These are phyloP conservation scores for Callocephalon fimbriatum DNA, from an alignment of 2,113 vertebrate genomes.

Conservation along the genomic window DNA sequence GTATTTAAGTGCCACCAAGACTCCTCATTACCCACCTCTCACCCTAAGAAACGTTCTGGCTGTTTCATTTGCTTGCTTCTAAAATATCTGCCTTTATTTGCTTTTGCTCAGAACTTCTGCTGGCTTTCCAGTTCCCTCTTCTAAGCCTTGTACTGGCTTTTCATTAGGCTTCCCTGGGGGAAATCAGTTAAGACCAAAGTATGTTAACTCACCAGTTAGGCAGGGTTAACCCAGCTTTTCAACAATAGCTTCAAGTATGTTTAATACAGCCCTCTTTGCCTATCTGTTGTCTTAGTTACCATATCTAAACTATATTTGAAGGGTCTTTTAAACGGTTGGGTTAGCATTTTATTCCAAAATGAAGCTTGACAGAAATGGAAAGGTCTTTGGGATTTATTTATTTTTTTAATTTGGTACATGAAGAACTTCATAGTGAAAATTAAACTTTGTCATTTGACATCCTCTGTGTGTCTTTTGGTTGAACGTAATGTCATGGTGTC, in stretches of 20 bases:
- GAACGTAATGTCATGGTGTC: not conserved
- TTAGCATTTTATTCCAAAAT: not conserved
- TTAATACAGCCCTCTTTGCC: conserved; percentile 61
- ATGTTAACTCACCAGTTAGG: conserved; percentile 1
- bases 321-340: not conserved
- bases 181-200: not conserved
- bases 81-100: conserved; percentile 42
- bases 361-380: not conserved
- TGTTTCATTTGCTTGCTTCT: conserved; percentile 66
- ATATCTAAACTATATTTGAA: not conserved
- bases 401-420: not conserved
- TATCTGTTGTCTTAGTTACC: not conserved
- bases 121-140: conserved; percentile 44
- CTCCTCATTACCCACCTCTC: not conserved
- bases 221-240: conserved; percentile 49
- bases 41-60: not conserved
- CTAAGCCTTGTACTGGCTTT: conserved; percentile 30
- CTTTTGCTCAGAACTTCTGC: conserved; percentile 55
- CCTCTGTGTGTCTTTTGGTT: not conserved
- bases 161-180: not conserved
- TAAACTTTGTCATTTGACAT: not conserved
- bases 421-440: not conserved
- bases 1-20: conserved; percentile 8
- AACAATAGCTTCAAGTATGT: not conserved
- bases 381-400: not conserved